Conservation (phyloP, 1,140 invertebrate genomes). For the Aphis gossypii region DNA sequence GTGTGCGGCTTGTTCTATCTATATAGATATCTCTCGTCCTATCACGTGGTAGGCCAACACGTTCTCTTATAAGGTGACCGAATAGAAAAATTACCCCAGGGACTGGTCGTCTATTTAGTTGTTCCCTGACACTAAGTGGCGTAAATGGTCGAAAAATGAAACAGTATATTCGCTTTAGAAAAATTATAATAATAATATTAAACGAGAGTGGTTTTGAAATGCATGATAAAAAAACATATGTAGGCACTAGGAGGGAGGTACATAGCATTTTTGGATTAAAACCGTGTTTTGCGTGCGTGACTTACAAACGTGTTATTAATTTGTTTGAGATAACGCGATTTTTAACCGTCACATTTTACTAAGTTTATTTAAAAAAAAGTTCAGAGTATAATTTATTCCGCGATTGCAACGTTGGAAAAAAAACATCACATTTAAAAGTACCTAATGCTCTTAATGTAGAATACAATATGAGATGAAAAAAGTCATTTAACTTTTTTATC, state of each 20-base stretch:
- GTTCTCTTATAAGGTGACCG: not conserved
- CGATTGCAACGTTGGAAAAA: not conserved
- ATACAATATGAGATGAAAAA: not conserved
- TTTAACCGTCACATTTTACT: not conserved
- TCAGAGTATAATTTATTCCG: not conserved
- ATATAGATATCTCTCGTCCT: not conserved
- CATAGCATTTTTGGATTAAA: not conserved
- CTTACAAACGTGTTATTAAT: not conserved
- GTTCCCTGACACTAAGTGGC: not conserved
- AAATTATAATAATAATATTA: not conserved
- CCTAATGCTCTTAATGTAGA: not conserved
- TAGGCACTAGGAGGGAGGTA: not conserved
- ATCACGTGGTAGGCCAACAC: not conserved
- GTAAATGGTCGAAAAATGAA: slow-evolving; percentile 4
- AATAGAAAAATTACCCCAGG: not conserved
- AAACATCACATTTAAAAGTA: not conserved
- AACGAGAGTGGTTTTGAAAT: not conserved
- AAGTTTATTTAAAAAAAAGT: not conserved
- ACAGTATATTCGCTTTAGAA: not conserved
- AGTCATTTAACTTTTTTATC: not conserved
- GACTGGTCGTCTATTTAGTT: not conserved
- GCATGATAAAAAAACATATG: not conserved
- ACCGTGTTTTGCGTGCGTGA: not conserved
- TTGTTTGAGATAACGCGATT: not conserved
- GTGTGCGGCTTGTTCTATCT: not conserved